Base-by-base conservation (phyloP, 2,113 vertebrate genomes). In the Zosterops borbonicus region DNA sequence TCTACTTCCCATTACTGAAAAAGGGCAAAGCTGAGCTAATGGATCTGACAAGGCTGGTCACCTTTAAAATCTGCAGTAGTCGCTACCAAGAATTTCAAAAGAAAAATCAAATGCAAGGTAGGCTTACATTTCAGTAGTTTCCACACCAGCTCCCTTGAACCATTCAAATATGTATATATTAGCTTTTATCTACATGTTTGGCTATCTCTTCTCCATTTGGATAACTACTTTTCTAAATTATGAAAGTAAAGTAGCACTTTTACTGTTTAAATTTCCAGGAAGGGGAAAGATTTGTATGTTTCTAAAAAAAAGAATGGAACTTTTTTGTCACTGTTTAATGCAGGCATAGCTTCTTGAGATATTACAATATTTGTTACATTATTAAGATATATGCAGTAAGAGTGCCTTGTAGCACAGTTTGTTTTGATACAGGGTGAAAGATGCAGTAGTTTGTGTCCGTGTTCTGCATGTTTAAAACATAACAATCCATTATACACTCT, bases 1-100 rank as follows among this genome's bases (percentile, higher is more conserved):
- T 71, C 46, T 84, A 42, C 49, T 94, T 84, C 76, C 53, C 21
- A 19, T 60, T 89, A 75, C 73, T 93, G 77, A 69, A 79, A 89
- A 83, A 84, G 73, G 93, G 76, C 76, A 93, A 65, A 83, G 65
- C 88, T 90, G 79, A 93, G 60, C 41, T 81, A 92, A 42, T 67
- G 73, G 86, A n/a, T 70, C 83, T 16, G 12, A 64, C 31, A 49
- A 89, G 56, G 53, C 56, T 92, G 52, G 73, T 15, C 39, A 83
- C 31, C 76, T 84, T 93, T 90, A 82, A 92, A 93, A 82, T 81
- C 65, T 87, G 69, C 37, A 83, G 20, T 90, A 90, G 41, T 56
- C 84, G 67, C 42, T 86, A 49, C 70, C 47, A 83, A 67, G 79
- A 76, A 56, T 94, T 90, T 73, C 20, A 89, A 69, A 58, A 69